A percentile compares a stretch with the other conserved stretches of the same genome.
phyloP scores from a whole-genome alignment of 2,113 vertebrate genomes.

The Corydoras maculifer region DNA sequence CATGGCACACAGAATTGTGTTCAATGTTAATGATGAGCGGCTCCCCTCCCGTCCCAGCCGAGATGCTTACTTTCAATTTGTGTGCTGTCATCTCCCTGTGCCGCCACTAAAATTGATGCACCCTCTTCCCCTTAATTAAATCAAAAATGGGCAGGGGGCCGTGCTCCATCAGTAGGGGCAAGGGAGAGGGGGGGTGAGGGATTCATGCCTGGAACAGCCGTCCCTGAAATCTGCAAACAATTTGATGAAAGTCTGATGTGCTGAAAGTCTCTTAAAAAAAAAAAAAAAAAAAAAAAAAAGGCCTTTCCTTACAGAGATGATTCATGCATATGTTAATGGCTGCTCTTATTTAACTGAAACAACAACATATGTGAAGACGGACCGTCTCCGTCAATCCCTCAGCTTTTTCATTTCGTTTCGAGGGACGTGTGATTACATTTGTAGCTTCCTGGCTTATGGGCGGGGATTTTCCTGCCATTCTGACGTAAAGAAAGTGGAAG shows the following conservation, averaged over 20 bases:
- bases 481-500: slow-evolving; percentile 70
- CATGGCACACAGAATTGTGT: slow-evolving; percentile 67
- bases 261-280: neutral
- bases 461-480: slow-evolving; percentile 53
- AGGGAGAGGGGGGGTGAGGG: slow-evolving; percentile 2
- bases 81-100: slow-evolving; percentile 70
- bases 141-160: slow-evolving; percentile 59
- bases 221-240: slow-evolving; percentile 43
- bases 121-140: slow-evolving; percentile 69
- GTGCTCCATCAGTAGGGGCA: slow-evolving; percentile 45
- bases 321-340: neutral
- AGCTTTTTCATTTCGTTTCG: slow-evolving; percentile 48
- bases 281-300: too few relatives aligned
- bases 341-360: neutral
- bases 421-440: slow-evolving; percentile 60
- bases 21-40: slow-evolving; percentile 65
- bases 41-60: slow-evolving; percentile 50
- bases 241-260: neutral
- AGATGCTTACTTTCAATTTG: slow-evolving; percentile 72
- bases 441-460: slow-evolving; percentile 54
- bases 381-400: neutral
- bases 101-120: slow-evolving; percentile 62
- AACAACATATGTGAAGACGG: neutral
- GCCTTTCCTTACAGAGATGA: neutral
- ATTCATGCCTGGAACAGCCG: slow-evolving; percentile 38